Conservation (phyloP, 2,888 invertebrate species). For the Pteria penguin region DNA sequence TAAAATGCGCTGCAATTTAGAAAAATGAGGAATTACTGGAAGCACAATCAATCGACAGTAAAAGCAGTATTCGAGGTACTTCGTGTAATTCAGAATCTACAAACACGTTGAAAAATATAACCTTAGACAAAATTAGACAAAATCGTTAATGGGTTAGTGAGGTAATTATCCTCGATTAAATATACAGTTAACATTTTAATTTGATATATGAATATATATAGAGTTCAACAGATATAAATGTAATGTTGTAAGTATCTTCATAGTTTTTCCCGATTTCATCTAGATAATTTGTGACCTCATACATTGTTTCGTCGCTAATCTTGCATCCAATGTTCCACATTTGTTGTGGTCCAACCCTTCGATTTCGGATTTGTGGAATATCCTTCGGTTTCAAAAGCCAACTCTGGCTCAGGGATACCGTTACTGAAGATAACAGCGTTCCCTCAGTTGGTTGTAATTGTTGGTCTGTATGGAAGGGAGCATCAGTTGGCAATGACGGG, state of each 20-base stretch:
- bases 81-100: too few species aligned
- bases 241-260: neutral
- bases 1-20: too few species aligned
- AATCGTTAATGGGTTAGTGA: too few species aligned
- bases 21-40: too few species aligned
- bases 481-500: slow-evolving; percentile 7
- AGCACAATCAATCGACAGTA: too few species aligned
- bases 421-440: neutral
- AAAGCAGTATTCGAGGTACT: too few species aligned
- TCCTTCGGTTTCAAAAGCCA: slow-evolving; percentile 4
- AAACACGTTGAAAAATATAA: too few species aligned
- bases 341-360: neutral
- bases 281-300: too few species aligned
- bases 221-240: neutral
- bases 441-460: neutral
- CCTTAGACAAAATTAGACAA: too few species aligned
- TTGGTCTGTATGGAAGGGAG: neutral
- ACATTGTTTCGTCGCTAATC: neutral
- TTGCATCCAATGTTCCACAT: slow-evolving; percentile 3
- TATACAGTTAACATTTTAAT: neutral
- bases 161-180: too few species aligned
- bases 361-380: neutral
- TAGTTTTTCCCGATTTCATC: too few species aligned
- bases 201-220: neutral
- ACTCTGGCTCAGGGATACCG: neutral